Percentiles rank a stretch among this genome's conserved stretches.
Conservation (phyloP, 2,113 vertebrate genomes). For the Todiramphus chloris region DNA sequence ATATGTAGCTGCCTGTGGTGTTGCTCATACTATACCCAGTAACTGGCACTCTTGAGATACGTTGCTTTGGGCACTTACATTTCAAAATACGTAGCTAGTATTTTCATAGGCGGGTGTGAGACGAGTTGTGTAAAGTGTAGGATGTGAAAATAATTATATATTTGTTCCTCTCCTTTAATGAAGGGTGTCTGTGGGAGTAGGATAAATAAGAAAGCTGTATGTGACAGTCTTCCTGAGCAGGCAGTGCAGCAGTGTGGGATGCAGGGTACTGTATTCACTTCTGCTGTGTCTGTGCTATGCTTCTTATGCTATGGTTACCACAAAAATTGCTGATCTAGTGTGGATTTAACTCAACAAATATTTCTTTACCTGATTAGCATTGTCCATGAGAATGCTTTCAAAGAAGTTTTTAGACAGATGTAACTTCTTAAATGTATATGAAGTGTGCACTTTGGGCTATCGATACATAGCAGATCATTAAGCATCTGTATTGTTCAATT, state of each 20-base stretch:
- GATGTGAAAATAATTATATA: conserved; percentile 14
- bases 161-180: conserved; percentile 12
- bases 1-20: not conserved
- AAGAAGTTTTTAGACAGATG: not conserved
- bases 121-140: not conserved
- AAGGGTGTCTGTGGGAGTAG: not conserved
- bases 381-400: not conserved
- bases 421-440: too few species aligned
- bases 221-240: not conserved
- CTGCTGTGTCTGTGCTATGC: not conserved
- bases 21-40: not conserved
- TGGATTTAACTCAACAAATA: not conserved
- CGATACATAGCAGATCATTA: not conserved
- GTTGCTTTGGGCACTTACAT: conserved; percentile 1
- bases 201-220: not conserved
- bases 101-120: conserved; percentile 15
- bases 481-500: not conserved
- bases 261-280: not conserved
- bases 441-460: not conserved
- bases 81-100: not conserved
- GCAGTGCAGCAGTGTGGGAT: not conserved
- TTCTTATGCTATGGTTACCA: not conserved
- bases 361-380: not conserved
- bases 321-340: not conserved
- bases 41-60: not conserved